Evolutionary conservation across 2,113 vertebrate species (phyloP).

Genomic region (Prolemur simus): DNA sequence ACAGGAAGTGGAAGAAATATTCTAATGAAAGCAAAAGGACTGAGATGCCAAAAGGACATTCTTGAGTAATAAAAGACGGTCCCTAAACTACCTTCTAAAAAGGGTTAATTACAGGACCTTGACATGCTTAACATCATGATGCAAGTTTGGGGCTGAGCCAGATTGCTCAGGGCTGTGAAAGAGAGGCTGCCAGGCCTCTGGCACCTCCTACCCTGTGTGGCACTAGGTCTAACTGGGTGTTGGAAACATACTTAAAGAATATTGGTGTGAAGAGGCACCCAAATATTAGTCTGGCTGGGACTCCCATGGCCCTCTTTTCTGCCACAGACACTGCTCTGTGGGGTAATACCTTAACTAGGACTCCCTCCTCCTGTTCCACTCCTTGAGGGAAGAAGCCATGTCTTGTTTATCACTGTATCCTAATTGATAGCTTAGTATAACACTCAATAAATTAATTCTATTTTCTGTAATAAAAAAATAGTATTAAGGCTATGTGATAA

Average conservation of each 20-base stretch:
- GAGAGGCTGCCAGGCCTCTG: not conserved
- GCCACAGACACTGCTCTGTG: not conserved
- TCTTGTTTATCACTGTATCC: not conserved
- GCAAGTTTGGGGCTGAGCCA: not conserved
- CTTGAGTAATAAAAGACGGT: not conserved
- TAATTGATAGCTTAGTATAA: not conserved
- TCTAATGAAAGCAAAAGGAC: not conserved
- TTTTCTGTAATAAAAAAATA: not conserved
- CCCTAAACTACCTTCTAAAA: not conserved
- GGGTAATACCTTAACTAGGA: not conserved
- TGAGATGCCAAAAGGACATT: not conserved
- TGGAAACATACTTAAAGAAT: not conserved
- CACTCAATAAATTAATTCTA: not conserved
- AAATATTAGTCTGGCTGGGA: not conserved
- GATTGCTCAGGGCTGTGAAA: conserved; percentile 27
- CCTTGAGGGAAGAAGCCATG: not conserved
- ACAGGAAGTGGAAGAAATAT: conserved; percentile 18
- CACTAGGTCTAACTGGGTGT: not conserved
- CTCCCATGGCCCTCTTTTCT: not conserved
- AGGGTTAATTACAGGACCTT: not conserved
- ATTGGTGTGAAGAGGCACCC: not conserved
- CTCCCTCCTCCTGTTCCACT: not conserved
- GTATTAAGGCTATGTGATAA: not conserved
- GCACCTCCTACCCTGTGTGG: not conserved
- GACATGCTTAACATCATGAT: not conserved